phyloP scores from a whole-genome alignment of 1,140 invertebrate species.

The Agrilus planipennis region DNA sequence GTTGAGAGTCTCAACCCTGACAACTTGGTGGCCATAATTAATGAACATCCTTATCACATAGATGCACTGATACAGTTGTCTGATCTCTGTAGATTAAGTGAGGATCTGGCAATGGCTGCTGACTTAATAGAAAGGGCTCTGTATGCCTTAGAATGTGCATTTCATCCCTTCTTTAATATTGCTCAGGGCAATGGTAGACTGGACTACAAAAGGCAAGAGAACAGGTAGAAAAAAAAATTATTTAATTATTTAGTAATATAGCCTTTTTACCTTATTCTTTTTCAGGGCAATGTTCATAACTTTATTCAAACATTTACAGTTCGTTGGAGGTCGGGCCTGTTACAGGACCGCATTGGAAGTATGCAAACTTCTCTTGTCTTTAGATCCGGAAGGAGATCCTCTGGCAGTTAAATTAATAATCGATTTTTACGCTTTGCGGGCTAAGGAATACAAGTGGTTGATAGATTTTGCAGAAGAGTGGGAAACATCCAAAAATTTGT shows the following conservation, averaged over 20 bases:
- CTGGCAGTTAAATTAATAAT: conserved; percentile 68
- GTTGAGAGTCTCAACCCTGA: conserved; percentile 72
- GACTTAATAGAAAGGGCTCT: conserved; percentile 69
- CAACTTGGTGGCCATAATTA: conserved; percentile 68
- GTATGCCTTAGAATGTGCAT: conserved; percentile 62
- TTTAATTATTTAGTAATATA: background rate
- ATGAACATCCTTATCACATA: conserved; percentile 67
- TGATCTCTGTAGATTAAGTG: conserved; percentile 66
- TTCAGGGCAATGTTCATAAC: conserved; percentile 67
- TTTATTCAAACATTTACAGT: conserved; percentile 73
- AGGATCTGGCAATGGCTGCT: conserved; percentile 67
- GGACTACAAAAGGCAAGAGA: conserved; percentile 73
- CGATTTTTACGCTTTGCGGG: conserved; percentile 77
- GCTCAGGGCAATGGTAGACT: conserved; percentile 61
- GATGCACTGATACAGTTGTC: conserved; percentile 78
- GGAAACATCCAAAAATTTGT: conserved; percentile 56
- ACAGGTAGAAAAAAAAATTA: conserved; percentile 40
- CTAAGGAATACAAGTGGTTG: conserved; percentile 74
- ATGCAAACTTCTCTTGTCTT: conserved; percentile 59
- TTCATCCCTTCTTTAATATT: conserved; percentile 72
- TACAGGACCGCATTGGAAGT: conserved; percentile 72
- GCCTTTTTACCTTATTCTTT: conserved; percentile 12
- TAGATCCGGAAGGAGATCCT: conserved; percentile 79
- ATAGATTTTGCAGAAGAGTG: conserved; percentile 56
- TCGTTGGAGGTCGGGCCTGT: conserved; percentile 68